phyloP scores from a whole-genome alignment of 2,888 invertebrate genomes.

The Morpho achilles region DNA sequence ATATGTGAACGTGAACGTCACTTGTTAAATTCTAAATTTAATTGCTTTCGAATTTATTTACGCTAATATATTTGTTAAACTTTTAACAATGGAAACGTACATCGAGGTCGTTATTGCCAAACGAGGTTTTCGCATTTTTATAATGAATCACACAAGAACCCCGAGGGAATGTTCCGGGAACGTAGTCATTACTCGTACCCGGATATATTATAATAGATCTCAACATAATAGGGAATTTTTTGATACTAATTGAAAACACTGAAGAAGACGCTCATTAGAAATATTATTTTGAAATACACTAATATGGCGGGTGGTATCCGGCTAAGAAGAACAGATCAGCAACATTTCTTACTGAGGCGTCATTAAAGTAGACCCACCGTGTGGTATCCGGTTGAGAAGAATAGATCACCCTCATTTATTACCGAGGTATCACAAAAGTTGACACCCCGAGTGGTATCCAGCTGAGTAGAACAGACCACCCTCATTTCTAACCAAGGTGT shows the following conservation, averaged over 20 bases:
- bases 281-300: conserved; percentile 1
- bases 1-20: not conserved
- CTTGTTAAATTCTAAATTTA: not conserved
- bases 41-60: not conserved
- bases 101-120: conserved; percentile 24
- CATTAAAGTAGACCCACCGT: too few relatives aligned
- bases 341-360: too few relatives aligned
- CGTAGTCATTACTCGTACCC: conserved; percentile 14
- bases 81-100: conserved; percentile 18
- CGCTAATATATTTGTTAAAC: conserved; percentile 2
- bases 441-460: too few relatives aligned
- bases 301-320: not conserved
- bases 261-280: not conserved
- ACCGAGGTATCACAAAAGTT: too few relatives aligned
- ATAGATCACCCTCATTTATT: too few relatives aligned
- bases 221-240: not conserved
- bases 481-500: too few relatives aligned
- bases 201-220: conserved; percentile 1
- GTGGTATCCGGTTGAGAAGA: too few relatives aligned
- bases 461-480: too few relatives aligned
- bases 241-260: not conserved
- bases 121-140: conserved; percentile 30
- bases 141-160: conserved; percentile 28
- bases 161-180: conserved; percentile 17
- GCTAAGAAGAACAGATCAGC: too few relatives aligned